Evolutionary conservation across 2,888 invertebrate species (phyloP).

Genomic region (Oxyscelio sp.): DNA sequence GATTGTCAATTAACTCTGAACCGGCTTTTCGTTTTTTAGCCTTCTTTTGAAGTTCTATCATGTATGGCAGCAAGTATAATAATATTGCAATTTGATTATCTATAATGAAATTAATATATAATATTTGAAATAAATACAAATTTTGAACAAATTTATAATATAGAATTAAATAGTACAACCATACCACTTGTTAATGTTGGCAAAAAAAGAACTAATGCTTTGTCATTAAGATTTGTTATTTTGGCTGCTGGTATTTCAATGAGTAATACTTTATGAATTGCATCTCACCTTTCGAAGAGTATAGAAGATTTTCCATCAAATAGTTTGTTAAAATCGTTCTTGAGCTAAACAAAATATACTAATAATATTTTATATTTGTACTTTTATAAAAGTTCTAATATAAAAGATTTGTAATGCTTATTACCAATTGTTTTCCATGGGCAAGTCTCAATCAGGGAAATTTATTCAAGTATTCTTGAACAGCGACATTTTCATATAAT

Average conservation of each 20-base stretch:
- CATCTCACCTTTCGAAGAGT: conserved; percentile 1
- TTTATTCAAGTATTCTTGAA: background rate
- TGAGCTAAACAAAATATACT: too few relatives aligned
- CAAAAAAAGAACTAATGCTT: conserved; percentile 7
- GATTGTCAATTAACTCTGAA: background rate
- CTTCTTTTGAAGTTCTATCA: background rate
- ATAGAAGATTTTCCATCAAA: conserved; percentile 4
- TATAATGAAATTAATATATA: background rate
- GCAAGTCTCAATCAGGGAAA: background rate
- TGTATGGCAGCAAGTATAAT: background rate
- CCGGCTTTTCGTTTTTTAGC: background rate
- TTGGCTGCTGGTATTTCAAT: conserved; percentile 6
- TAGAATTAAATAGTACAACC: too few relatives aligned
- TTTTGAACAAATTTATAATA: too few relatives aligned
- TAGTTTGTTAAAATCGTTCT: conserved; percentile 10
- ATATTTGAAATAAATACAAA: too few relatives aligned
- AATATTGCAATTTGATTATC: conserved; percentile 4
- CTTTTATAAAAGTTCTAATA: too few relatives aligned
- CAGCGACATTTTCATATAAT: background rate
- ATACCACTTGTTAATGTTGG: conserved; percentile 15
- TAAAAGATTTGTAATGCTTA: too few relatives aligned
- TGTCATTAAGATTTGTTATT: conserved; percentile 5
- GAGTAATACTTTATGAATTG: conserved; percentile 1
- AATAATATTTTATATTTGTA: too few relatives aligned
- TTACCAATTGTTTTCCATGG: background rate